phyloP scores from a whole-genome alignment of 2,113 vertebrate genomes.

The Anser brachyrhynchus region DNA sequence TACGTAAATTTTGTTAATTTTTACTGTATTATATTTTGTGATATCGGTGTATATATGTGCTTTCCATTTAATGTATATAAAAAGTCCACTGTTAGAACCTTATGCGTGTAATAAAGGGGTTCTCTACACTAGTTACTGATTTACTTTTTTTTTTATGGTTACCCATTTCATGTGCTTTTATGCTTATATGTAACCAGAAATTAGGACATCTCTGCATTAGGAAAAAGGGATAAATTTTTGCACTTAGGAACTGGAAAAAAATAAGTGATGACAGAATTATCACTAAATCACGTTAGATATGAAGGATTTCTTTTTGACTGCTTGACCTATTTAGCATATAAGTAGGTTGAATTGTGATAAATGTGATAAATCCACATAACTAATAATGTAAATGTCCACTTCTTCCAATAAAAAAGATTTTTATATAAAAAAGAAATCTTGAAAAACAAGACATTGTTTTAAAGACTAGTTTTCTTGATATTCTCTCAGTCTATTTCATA shows the following conservation, averaged over 20 bases:
- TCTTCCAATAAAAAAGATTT: neutral
- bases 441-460: neutral
- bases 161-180: neutral
- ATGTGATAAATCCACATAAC: neutral
- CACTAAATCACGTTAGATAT: neutral
- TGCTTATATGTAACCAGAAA: neutral
- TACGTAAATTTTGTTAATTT: neutral
- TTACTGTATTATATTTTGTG: neutral
- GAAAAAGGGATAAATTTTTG: neutral
- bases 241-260: neutral
- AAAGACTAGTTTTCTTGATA: neutral
- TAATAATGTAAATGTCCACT: neutral
- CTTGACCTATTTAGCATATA: neutral
- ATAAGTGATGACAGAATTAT: neutral
- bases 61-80: neutral
- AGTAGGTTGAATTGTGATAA: neutral
- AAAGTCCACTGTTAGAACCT: neutral
- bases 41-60: neutral
- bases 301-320: neutral
- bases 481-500: neutral
- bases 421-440: neutral
- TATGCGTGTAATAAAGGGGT: neutral
- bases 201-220: neutral
- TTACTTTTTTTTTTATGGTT: neutral
- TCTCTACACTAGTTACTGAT: neutral